Conservation (phyloP, 2,888 invertebrate species). For the Cantharis flavilabris region DNA sequence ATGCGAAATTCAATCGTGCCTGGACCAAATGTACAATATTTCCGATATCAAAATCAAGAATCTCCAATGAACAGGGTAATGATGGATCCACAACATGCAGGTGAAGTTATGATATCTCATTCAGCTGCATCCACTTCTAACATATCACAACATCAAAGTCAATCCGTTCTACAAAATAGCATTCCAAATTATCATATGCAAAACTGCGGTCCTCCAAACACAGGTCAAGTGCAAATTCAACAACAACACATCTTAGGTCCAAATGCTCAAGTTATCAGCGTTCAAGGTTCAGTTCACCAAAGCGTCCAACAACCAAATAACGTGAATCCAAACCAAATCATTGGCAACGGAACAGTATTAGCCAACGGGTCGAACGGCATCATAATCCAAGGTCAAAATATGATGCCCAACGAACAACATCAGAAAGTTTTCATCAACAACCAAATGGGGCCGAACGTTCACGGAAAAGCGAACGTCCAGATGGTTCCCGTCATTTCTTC, state of each 20-base stretch:
- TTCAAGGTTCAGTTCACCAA: constrained; percentile 54
- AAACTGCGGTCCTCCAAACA: constrained; percentile 14
- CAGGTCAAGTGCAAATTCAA: constrained; percentile 38
- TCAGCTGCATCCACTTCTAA: constrained; percentile 42
- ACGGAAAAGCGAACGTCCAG: constrained; percentile 52
- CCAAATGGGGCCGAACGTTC: constrained; percentile 51
- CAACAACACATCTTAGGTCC: constrained; percentile 59
- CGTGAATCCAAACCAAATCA: constrained; percentile 28
- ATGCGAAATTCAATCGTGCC: constrained; percentile 44
- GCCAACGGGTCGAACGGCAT: constrained; percentile 36
- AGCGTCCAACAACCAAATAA: constrained; percentile 51
- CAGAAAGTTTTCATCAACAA: constrained; percentile 50
- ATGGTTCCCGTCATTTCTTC: constrained; percentile 45
- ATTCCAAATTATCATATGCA: constrained; percentile 29
- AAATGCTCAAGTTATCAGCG: constrained; percentile 65
- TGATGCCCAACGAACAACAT: constrained; percentile 35
- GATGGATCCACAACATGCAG: constrained; percentile 36
- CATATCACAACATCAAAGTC: constrained; percentile 35
- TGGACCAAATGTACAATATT: constrained; percentile 44
- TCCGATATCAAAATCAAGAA: constrained; percentile 51
- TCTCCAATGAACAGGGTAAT: constrained; percentile 42
- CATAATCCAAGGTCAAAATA: constrained; percentile 44
- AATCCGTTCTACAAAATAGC: constrained; percentile 12
- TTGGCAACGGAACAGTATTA: constrained; percentile 29
- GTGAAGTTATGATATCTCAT: constrained; percentile 15